Base-by-base conservation (phyloP, 2,888 invertebrate species). In the Drosophila pseudotalamancana region DNA sequence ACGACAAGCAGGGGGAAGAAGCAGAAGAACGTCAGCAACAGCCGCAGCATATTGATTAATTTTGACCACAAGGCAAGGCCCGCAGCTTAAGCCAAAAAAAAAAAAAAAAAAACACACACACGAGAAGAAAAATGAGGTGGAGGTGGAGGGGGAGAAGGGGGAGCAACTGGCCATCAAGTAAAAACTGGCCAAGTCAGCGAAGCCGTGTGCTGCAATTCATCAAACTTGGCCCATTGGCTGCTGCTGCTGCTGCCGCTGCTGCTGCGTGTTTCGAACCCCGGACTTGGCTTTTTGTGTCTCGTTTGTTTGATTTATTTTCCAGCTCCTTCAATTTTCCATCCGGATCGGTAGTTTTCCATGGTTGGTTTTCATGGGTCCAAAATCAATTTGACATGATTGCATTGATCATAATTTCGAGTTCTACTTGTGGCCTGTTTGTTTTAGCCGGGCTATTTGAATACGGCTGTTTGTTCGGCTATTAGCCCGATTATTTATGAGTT, bases 311-410 rank as follows among this genome's bases (percentile, higher is more conserved):
- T 86, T 84, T 84, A 86, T 84, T 86, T 75, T 75, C 77, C 81
- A 84, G 84, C 87, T 84, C 76, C 81, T 86, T 78, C 77, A 84
- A 65, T 82, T 78, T 71, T 69, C n/a, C 43, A 49, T 45, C 32
- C 16, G 16, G 63, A 37, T 51, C 63, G 50, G 51, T n/a, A n/a
- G n/a, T n/a, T n/a, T n/a, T 55, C 53, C 56, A 53, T 66, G 76
- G 1, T 4, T 32, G 5, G 8, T 9, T 32, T 14, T 8, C 19
- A 9, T 39, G 23, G 12, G 4, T 42, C 11, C 61, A 59, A 78
- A 84, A 84, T 83, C 84, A 86, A 86, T 83, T 83, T 86, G 84
- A 83, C 86, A 81, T 86, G 83, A 83, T 84, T 84, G 87, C 81
- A 77, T 70, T 81, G 87, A 84, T 86, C 83, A 84, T 83, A 78